phyloP scores from a whole-genome alignment of 2,888 invertebrate species.

The Cephalotes varians region DNA sequence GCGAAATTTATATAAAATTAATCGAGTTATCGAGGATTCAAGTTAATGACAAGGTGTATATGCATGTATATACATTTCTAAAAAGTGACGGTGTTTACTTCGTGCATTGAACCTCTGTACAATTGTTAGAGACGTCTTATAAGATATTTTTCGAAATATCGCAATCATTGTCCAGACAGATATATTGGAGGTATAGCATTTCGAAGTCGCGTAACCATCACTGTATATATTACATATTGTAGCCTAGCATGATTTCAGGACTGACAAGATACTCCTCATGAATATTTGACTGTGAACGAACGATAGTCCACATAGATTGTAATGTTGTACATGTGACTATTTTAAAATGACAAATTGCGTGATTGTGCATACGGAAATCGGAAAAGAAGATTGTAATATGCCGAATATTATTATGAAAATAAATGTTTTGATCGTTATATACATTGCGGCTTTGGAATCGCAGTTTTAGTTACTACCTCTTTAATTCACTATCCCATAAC shows the following conservation, averaged over 20 bases:
- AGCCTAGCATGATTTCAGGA: slow-evolving; percentile 71
- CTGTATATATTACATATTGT: slow-evolving; percentile 67
- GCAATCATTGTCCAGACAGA: slow-evolving; percentile 57
- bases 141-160: slow-evolving; percentile 60
- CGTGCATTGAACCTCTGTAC: slow-evolving; percentile 42
- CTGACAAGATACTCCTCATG: slow-evolving; percentile 71
- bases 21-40: slow-evolving; percentile 38
- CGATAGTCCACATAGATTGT: slow-evolving; percentile 58
- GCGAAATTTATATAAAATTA: background rate
- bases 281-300: slow-evolving; percentile 60
- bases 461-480: slow-evolving; percentile 23
- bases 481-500: background rate
- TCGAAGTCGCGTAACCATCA: slow-evolving; percentile 55
- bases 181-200: slow-evolving; percentile 56
- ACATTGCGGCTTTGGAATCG: slow-evolving; percentile 19
- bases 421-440: slow-evolving; percentile 81
- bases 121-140: slow-evolving; percentile 41
- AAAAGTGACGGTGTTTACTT: slow-evolving; percentile 38
- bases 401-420: slow-evolving; percentile 75
- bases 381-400: slow-evolving; percentile 73
- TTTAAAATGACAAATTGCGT: slow-evolving; percentile 72
- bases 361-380: slow-evolving; percentile 67
- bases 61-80: slow-evolving; percentile 13
- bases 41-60: background rate
- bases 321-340: slow-evolving; percentile 75